phyloP scores from a whole-genome alignment of 2,113 vertebrate species.

The Cynoglossus semilaevis region DNA sequence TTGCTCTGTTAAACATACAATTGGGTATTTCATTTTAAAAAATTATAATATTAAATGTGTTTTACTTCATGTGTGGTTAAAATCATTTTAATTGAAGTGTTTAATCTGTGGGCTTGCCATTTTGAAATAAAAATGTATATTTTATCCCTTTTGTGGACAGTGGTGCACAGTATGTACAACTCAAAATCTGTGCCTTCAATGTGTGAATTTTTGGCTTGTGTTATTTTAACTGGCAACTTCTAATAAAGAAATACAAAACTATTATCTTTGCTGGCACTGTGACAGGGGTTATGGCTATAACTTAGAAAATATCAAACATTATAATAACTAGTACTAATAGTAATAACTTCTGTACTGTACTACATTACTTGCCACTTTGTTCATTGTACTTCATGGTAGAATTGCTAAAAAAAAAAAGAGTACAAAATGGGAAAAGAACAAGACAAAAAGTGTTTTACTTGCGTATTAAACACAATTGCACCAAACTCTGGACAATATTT shows the following conservation, averaged over 20 bases:
- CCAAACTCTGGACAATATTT: no score
- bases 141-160: constrained; percentile 54
- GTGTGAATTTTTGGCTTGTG: constrained; percentile 32
- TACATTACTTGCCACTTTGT: no score
- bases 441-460: no score
- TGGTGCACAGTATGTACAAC: constrained; percentile 78
- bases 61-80: neutral
- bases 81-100: neutral
- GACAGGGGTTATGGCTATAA: no score
- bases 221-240: constrained; percentile 34
- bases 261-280: neutral
- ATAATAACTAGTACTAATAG: no score
- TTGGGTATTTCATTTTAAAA: constrained; percentile 19
- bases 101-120: constrained; percentile 22
- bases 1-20: constrained; percentile 51
- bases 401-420: no score
- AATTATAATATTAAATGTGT: constrained; percentile 9
- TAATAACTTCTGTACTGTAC: no score
- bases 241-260: constrained; percentile 43
- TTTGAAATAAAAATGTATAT: constrained; percentile 15
- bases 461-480: no score
- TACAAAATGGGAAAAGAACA: no score
- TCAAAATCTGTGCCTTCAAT: constrained; percentile 36
- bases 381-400: no score
- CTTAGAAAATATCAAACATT: no score